Conservation (phyloP, 2,888 invertebrate genomes). For the Caenorhabditis uteleia region DNA sequence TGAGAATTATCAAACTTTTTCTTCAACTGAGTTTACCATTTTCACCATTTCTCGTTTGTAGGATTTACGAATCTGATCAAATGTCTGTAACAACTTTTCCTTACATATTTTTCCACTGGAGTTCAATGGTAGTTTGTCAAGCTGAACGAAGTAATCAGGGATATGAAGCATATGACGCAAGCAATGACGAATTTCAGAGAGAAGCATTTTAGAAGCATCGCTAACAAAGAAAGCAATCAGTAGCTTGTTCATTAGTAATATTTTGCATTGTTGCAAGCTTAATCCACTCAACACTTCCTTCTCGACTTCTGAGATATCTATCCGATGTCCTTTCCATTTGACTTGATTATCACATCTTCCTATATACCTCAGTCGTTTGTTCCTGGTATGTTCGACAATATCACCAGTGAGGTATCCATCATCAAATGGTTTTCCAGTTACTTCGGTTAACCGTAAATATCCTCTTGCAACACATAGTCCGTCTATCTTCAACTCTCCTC, state of each 20-base stretch:
- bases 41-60: slow-evolving; percentile 19
- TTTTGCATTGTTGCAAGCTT: slow-evolving; percentile 15
- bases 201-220: background rate
- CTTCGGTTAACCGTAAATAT: slow-evolving; percentile 17
- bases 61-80: slow-evolving; percentile 24
- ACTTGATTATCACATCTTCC: slow-evolving; percentile 55
- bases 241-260: slow-evolving; percentile 20
- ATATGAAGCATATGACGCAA: slow-evolving; percentile 12
- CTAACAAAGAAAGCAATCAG: slow-evolving; percentile 44
- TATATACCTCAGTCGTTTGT: slow-evolving; percentile 27
- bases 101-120: slow-evolving; percentile 55
- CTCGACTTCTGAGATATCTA: slow-evolving; percentile 39
- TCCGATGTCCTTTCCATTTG: slow-evolving; percentile 51
- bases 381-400: slow-evolving; percentile 33
- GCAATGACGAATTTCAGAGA: background rate
- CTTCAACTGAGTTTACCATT: slow-evolving; percentile 38
- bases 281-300: slow-evolving; percentile 12
- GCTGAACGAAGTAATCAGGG: slow-evolving; percentile 42
- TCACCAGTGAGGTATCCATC: slow-evolving; percentile 41
- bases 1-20: slow-evolving; percentile 19
- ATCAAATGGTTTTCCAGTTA: slow-evolving; percentile 5
- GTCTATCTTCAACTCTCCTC: slow-evolving; percentile 34
- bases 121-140: slow-evolving; percentile 47
- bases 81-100: slow-evolving; percentile 39
- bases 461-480: slow-evolving; percentile 44